Conservation (phyloP, 2,888 invertebrate genomes). For the Pollenia labialis region DNA sequence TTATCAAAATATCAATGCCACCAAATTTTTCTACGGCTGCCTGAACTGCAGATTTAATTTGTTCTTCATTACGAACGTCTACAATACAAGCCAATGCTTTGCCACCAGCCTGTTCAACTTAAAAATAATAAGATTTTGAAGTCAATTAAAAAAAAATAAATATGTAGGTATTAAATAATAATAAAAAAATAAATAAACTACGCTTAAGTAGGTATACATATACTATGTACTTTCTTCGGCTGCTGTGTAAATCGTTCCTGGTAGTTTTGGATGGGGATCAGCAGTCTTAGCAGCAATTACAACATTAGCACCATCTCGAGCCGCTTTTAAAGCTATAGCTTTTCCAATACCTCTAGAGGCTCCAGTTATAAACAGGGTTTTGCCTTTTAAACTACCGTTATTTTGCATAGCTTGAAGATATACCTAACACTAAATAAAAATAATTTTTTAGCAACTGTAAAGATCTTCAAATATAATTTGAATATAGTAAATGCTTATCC, state of each 20-base stretch:
- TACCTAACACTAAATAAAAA: background rate
- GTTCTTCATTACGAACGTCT: slow-evolving; percentile 91
- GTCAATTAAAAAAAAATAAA: background rate
- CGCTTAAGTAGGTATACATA: too few species aligned
- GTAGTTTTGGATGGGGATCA: slow-evolving; percentile 87
- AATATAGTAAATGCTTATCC: too few species aligned
- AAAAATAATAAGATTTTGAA: slow-evolving; percentile 63
- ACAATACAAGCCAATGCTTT: slow-evolving; percentile 91
- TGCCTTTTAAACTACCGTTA: slow-evolving; percentile 88
- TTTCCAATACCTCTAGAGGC: slow-evolving; percentile 98
- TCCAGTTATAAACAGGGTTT: slow-evolving; percentile 97
- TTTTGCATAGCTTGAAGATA: slow-evolving; percentile 46
- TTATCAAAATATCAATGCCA: slow-evolving; percentile 96
- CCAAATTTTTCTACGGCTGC: slow-evolving; percentile 92
- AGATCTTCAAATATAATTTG: background rate
- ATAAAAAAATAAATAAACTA: too few species aligned
- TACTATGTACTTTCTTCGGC: slow-evolving; percentile 89
- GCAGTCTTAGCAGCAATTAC: slow-evolving; percentile 95
- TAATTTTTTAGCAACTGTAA: background rate
- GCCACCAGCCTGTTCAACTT: slow-evolving; percentile 92
- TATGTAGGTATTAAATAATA: too few species aligned
- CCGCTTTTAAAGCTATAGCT: slow-evolving; percentile 96
- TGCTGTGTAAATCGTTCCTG: slow-evolving; percentile 93
- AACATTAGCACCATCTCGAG: slow-evolving; percentile 93
- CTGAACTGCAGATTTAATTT: slow-evolving; percentile 87